phyloP scores from a whole-genome alignment of 2,113 vertebrate species.

The Podarcis raffonei region DNA sequence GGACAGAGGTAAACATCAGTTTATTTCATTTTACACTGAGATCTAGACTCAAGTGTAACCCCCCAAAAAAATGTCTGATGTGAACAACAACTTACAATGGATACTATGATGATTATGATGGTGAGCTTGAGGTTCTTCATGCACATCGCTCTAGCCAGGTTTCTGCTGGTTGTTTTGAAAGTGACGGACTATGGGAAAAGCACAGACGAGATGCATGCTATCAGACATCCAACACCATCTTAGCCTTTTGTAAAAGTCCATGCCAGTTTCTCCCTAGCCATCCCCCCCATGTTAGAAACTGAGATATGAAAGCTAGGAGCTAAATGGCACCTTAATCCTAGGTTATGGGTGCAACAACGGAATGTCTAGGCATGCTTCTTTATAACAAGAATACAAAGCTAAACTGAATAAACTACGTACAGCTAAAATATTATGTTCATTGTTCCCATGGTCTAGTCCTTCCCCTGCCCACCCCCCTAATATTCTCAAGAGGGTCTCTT shows the following conservation, averaged over 20 bases:
- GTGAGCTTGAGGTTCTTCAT: conserved; percentile 99
- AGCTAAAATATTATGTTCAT: no score
- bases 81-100: conserved; percentile 79
- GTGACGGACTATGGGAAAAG: conserved; percentile 87
- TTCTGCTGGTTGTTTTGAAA: conserved; percentile 98
- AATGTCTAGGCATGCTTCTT: no score
- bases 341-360: no score
- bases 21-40: neutral
- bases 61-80: neutral
- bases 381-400: no score
- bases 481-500: no score
- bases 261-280: neutral
- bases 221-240: neutral
- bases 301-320: no score
- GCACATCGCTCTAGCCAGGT: conserved; percentile 96
- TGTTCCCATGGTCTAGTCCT: no score
- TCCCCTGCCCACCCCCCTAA: no score
- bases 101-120: conserved; percentile 84
- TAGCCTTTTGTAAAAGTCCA: neutral
- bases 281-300: no score
- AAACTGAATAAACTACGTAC: no score
- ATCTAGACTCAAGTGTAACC: neutral
- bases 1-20: neutral
- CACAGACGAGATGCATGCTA: neutral
- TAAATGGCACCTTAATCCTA: no score